These are phyloP conservation scores for Scaptomyza flava DNA, from an alignment of 2,888 invertebrate species.

Conservation along the genomic window DNA sequence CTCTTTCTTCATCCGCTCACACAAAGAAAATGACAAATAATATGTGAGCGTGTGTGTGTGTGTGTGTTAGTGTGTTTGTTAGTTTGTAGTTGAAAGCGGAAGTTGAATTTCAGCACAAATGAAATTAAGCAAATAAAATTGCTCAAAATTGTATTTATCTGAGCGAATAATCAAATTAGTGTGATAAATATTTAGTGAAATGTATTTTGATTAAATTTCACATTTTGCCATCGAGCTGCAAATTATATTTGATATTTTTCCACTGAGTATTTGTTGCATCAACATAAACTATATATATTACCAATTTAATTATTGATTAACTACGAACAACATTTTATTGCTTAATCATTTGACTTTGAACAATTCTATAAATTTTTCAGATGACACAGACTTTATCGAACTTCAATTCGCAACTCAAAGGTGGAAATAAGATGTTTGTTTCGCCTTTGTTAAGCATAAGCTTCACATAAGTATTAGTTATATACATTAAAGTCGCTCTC, in stretches of 20 bases:
- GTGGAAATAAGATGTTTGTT: too few species aligned
- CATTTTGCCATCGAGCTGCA: background rate
- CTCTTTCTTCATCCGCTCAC: background rate
- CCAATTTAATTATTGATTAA: background rate
- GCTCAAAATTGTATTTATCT: constrained; percentile 26
- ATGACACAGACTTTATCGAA: too few species aligned
- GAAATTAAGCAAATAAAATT: constrained; percentile 47
- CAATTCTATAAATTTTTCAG: background rate
- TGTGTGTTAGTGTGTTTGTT: constrained; percentile 10
- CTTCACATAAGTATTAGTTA: too few species aligned
- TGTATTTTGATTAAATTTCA: constrained; percentile 13
- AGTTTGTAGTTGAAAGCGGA: constrained; percentile 38
- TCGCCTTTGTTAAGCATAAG: too few species aligned
- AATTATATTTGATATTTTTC: constrained; percentile 1
- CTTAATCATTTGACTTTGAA: background rate
- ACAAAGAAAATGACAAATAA: constrained; percentile 37
- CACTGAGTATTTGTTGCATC: background rate
- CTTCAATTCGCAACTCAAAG: background rate
- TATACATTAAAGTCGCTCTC: background rate
- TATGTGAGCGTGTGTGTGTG: constrained; percentile 3
- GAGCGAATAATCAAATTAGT: constrained; percentile 34
- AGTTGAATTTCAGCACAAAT: constrained; percentile 40
- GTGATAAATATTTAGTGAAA: constrained; percentile 28
- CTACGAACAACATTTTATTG: background rate
- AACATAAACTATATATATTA: background rate